phyloP scores from a whole-genome alignment of 1,140 invertebrate species.

The Lepidotrigona ventralis region DNA sequence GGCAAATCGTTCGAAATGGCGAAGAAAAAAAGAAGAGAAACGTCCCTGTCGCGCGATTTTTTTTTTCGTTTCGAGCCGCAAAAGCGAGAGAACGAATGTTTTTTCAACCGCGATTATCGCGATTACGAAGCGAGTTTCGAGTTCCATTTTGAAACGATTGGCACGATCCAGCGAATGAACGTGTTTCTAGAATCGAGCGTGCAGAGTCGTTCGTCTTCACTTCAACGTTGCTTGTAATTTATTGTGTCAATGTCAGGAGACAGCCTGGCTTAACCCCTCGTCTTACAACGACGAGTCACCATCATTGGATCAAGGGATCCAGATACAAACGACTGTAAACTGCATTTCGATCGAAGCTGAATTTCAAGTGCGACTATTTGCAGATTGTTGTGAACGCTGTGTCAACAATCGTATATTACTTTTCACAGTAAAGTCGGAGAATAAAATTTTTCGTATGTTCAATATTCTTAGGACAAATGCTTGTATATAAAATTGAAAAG shows the following conservation, averaged over 20 bases:
- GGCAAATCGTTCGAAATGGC: neutral
- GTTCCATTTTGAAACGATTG: conserved; percentile 44
- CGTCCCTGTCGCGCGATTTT: neutral
- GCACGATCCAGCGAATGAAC: conserved; percentile 26
- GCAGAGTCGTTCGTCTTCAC: neutral
- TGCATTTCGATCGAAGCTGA: neutral
- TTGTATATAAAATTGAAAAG: too few relatives aligned
- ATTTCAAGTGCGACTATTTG: neutral
- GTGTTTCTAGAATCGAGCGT: neutral
- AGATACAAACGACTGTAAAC: neutral
- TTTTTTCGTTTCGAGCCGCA: neutral
- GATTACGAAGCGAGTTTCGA: conserved; percentile 49
- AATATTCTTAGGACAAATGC: too few relatives aligned
- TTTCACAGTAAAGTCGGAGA: too few relatives aligned
- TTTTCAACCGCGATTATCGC: neutral
- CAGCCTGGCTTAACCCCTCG: neutral
- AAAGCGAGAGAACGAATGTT: neutral
- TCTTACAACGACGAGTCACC: neutral
- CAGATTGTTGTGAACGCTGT: neutral
- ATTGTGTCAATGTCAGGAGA: neutral
- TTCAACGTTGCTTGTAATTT: neutral
- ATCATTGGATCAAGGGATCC: neutral
- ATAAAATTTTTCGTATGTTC: too few relatives aligned
- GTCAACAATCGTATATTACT: too few relatives aligned
- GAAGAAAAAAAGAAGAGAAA: neutral